A percentile compares a stretch with the other conserved stretches of the same genome.
phyloP scores from a whole-genome alignment of 2,113 vertebrate species.

The Narcine bancroftii region DNA sequence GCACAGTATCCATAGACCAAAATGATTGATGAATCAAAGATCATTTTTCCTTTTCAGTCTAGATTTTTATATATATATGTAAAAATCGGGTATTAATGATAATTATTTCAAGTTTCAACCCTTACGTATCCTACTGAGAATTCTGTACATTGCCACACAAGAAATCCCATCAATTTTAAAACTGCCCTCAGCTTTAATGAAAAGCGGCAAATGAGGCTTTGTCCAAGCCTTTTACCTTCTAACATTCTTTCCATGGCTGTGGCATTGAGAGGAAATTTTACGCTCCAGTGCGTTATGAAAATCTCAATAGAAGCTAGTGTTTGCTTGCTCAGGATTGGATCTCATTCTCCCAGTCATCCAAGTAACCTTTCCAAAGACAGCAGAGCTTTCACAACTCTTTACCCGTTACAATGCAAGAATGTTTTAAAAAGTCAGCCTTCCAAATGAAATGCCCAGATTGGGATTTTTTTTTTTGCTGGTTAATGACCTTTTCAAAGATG shows the following conservation, averaged over 20 bases:
- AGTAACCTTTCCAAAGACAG: background rate
- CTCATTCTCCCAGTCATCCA: background rate
- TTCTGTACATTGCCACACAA: background rate
- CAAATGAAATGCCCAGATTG: background rate
- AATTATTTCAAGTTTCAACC: background rate
- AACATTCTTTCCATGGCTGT: background rate
- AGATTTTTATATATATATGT: too few relatives aligned
- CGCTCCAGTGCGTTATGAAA: background rate
- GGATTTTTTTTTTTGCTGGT: background rate
- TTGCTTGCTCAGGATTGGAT: background rate
- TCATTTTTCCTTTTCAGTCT: background rate
- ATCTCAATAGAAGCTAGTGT: background rate
- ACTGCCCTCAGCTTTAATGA: background rate
- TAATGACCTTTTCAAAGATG: background rate
- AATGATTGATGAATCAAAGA: background rate
- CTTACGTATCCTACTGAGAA: background rate
- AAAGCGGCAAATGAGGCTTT: background rate
- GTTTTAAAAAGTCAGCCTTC: background rate
- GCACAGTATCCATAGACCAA: background rate
- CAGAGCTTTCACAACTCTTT: background rate
- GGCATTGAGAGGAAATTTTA: constrained; percentile 5
- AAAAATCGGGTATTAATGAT: background rate
- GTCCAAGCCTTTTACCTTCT: background rate
- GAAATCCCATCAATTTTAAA: background rate
- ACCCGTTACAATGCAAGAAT: too few relatives aligned